Conservation (phyloP, 1,140 invertebrate species). For the Aphidius gifuensis region DNA sequence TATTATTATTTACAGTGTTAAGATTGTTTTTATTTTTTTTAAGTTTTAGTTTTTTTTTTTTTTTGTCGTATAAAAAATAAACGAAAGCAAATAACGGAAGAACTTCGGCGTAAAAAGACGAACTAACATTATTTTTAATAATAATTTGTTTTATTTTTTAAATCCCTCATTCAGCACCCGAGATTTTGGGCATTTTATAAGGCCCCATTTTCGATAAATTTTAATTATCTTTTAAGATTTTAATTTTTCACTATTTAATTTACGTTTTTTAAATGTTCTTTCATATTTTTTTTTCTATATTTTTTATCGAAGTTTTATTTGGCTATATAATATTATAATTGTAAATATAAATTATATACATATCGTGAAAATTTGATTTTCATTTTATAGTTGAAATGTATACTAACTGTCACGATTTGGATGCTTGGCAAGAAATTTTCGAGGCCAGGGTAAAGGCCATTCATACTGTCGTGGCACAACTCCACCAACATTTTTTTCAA, state of each 20-base stretch:
- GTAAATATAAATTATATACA: constrained; percentile 33
- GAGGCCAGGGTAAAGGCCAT: constrained; percentile 81
- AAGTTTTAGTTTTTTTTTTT: too few species aligned
- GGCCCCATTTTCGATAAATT: background rate
- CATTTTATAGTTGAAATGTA: constrained; percentile 35
- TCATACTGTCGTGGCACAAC: constrained; percentile 78
- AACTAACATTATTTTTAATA: too few species aligned
- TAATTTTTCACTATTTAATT: constrained; percentile 18
- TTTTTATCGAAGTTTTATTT: background rate
- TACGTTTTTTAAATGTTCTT: too few species aligned
- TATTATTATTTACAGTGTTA: too few species aligned
- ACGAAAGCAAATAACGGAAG: too few species aligned
- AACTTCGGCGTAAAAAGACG: too few species aligned
- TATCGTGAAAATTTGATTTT: constrained; percentile 31
- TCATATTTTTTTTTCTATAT: background rate
- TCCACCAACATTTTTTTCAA: constrained; percentile 79
- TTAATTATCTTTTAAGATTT: constrained; percentile 13
- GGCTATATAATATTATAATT: background rate
- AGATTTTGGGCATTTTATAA: too few species aligned
- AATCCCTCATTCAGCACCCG: too few species aligned
- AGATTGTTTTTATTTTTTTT: too few species aligned
- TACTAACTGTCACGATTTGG: constrained; percentile 63
- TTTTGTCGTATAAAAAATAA: too few species aligned
- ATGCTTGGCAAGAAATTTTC: constrained; percentile 63
- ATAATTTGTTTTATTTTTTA: too few species aligned